phyloP scores from a whole-genome alignment of 1,140 invertebrate genomes.

The Thaumetopoea pityocampa region DNA sequence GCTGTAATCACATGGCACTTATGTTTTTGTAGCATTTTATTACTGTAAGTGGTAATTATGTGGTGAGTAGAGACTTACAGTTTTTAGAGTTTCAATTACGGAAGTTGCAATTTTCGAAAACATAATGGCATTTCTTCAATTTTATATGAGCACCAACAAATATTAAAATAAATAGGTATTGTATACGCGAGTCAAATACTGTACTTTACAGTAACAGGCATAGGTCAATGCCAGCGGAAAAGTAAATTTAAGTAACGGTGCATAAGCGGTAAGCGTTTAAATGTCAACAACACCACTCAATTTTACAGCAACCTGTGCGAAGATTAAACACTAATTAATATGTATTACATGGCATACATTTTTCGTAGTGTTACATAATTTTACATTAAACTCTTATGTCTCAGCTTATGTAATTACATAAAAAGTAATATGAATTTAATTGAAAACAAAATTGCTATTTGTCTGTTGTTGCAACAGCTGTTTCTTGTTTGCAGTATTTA shows the following conservation, averaged over 20 bases:
- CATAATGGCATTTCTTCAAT: no score
- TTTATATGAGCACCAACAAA: no score
- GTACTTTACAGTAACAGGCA: constrained; percentile 4
- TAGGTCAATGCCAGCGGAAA: constrained; percentile 55
- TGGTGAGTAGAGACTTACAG: no score
- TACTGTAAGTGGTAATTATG: no score
- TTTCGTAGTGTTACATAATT: constrained; percentile 4
- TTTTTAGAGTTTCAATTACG: no score
- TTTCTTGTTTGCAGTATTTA: neutral
- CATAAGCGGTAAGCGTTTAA: constrained; percentile 30
- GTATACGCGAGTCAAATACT: no score
- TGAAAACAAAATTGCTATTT: constrained; percentile 5
- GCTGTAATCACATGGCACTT: no score
- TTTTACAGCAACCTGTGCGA: neutral
- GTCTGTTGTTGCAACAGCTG: neutral
- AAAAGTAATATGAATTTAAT: constrained; percentile 3
- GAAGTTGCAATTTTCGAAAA: no score
- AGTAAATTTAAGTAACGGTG: constrained; percentile 37
- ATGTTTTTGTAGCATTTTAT: no score
- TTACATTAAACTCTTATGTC: constrained; percentile 10
- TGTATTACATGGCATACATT: constrained; percentile 11
- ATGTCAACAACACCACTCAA: constrained; percentile 37
- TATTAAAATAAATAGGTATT: no score
- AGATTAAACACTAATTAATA: constrained; percentile 3
- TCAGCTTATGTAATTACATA: constrained; percentile 12